These are phyloP conservation scores for Oophaga sylvatica DNA, from an alignment of 2,797 vertebrate species.

Conservation along the genomic window DNA sequence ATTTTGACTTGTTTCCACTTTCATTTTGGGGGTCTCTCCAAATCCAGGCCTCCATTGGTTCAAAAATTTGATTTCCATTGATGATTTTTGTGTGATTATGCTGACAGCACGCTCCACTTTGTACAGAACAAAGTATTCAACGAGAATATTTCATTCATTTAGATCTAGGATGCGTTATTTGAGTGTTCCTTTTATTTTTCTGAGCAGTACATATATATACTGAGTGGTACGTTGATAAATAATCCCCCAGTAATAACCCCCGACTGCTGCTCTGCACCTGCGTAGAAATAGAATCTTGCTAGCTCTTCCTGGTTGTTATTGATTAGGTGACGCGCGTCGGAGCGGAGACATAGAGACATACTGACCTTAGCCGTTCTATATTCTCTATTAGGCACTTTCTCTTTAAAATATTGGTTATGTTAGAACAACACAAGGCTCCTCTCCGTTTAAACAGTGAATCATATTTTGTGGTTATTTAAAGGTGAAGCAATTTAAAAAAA, in stretches of 20 bases:
- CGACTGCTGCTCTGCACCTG: neutral
- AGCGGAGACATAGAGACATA: neutral
- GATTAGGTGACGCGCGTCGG: neutral
- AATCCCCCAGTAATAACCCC: neutral
- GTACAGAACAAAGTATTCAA: no score
- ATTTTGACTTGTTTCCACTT: no score
- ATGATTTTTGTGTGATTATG: no score
- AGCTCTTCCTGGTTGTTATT: neutral
- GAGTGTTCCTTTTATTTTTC: no score
- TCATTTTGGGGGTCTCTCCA: no score
- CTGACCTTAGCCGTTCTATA: neutral
- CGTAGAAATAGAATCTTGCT: neutral
- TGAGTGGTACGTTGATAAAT: neutral
- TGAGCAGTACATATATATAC: no score
- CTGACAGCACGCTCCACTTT: no score
- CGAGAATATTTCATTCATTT: no score
- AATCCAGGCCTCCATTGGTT: no score
- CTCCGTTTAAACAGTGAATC: neutral
- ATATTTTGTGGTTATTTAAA: neutral
- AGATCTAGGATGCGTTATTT: no score
- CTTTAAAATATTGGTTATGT: neutral
- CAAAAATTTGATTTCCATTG: no score
- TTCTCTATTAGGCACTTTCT: neutral
- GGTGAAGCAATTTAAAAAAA: neutral
- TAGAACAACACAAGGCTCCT: neutral